Conservation (phyloP, 2,113 vertebrate genomes). For the Sander lucioperca region DNA sequence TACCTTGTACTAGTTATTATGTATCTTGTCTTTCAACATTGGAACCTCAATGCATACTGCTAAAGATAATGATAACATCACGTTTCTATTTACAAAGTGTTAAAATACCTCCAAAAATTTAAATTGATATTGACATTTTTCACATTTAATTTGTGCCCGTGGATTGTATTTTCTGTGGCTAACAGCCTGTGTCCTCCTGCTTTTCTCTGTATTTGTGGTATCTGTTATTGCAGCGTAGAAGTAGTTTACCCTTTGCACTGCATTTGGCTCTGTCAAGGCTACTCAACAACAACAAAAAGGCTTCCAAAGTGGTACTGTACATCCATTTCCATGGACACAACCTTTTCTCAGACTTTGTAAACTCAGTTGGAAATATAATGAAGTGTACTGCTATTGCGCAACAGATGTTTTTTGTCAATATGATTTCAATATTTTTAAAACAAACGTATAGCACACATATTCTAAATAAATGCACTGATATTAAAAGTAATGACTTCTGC, state of each 20-base stretch:
- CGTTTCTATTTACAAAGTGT: background rate
- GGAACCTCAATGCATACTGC: constrained; percentile 23
- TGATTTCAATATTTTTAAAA: constrained; percentile 52
- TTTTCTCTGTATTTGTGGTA: constrained; percentile 50
- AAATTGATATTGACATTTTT: background rate
- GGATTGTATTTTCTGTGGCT: constrained; percentile 46
- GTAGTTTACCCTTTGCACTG: constrained; percentile 42
- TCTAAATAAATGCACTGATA: constrained; percentile 44
- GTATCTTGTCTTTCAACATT: constrained; percentile 13
- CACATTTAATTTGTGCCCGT: constrained; percentile 22
- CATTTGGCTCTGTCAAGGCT: constrained; percentile 32
- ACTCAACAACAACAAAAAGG: constrained; percentile 14
- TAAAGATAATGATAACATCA: constrained; percentile 10
- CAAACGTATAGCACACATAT: constrained; percentile 20
- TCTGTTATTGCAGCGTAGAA: constrained; percentile 38
- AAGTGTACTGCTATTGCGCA: constrained; percentile 51
- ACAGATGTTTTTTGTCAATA: constrained; percentile 50
- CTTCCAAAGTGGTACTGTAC: constrained; percentile 17
- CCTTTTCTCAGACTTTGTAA: constrained; percentile 22
- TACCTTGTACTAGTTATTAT: background rate
- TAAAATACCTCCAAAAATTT: constrained; percentile 6
- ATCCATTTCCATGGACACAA: constrained; percentile 19
- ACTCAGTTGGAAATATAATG: constrained; percentile 30
- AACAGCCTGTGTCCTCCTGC: constrained; percentile 25
- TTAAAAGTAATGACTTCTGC: constrained; percentile 8